Percentiles rank a stretch among this genome's conserved stretches.
Evolutionary conservation across 2,113 vertebrate species (phyloP).

Genomic region (Colistium nudipinnis): DNA sequence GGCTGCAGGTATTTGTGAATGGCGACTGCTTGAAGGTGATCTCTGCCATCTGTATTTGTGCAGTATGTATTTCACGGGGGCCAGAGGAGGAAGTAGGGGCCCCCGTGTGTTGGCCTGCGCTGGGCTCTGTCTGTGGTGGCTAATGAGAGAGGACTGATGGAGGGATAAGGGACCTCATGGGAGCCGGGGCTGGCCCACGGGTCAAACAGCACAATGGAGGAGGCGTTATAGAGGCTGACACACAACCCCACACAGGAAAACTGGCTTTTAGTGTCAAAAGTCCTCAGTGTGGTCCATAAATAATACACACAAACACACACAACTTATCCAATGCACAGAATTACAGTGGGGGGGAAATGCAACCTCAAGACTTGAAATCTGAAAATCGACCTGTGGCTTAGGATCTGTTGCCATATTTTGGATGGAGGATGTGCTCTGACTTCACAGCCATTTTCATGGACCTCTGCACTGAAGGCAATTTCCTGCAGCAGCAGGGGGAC

Average conservation of each 20-base stretch:
- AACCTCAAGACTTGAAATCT: not conserved
- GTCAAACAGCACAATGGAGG: slow-evolving; percentile 78
- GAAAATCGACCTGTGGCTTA: slow-evolving; percentile 57
- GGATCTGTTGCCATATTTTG: slow-evolving; percentile 12
- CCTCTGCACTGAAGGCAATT: slow-evolving; percentile 81
- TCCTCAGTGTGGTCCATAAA: slow-evolving; percentile 43
- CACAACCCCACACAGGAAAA: slow-evolving; percentile 69
- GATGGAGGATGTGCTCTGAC: slow-evolving; percentile 23
- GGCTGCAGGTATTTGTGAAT: not conserved
- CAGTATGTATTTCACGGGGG: slow-evolving; percentile 56
- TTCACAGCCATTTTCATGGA: slow-evolving; percentile 70
- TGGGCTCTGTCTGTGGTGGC: slow-evolving; percentile 69
- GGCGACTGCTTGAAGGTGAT: slow-evolving; percentile 30
- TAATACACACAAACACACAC: slow-evolving; percentile 52
- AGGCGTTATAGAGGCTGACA: slow-evolving; percentile 76
- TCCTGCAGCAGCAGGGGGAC: slow-evolving; percentile 81
- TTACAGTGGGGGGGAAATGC: not conserved
- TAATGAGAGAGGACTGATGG: slow-evolving; percentile 80
- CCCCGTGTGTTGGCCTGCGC: slow-evolving; percentile 61
- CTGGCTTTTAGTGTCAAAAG: slow-evolving; percentile 70
- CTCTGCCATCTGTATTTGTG: slow-evolving; percentile 57
- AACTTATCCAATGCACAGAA: not conserved
- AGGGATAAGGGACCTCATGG: slow-evolving; percentile 77
- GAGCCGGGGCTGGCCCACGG: slow-evolving; percentile 68
- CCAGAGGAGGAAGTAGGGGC: slow-evolving; percentile 53